Percentiles rank a stretch among this genome's conserved stretches.
Evolutionary conservation across 2,888 invertebrate genomes (phyloP).

Genomic region (Drosophila kanekoi): DNA sequence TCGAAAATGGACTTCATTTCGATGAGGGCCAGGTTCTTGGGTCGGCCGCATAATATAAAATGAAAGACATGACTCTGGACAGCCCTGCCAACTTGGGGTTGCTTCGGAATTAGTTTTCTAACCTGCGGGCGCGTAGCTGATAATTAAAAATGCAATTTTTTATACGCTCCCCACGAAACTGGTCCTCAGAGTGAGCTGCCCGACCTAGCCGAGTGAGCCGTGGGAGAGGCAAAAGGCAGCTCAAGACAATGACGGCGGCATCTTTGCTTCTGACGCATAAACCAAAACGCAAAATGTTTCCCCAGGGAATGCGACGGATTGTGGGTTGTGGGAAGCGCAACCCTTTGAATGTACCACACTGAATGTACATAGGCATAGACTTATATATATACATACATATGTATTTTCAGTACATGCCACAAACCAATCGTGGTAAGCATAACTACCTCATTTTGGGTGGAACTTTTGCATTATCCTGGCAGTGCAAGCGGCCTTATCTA

Average conservation of each 20-base stretch:
- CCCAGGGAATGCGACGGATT: slow-evolving; percentile 62
- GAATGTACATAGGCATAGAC: neutral
- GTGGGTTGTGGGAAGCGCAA: slow-evolving; percentile 50
- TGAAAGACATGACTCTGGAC: slow-evolving; percentile 37
- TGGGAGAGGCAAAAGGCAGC: slow-evolving; percentile 17
- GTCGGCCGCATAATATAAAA: slow-evolving; percentile 41
- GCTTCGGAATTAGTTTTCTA: slow-evolving; percentile 77
- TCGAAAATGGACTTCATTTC: neutral
- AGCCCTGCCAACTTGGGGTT: slow-evolving; percentile 53
- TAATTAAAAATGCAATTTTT: slow-evolving; percentile 81
- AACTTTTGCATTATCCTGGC: slow-evolving; percentile 63
- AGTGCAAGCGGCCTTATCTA: slow-evolving; percentile 59
- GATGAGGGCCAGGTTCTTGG: neutral
- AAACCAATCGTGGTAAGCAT: slow-evolving; percentile 54
- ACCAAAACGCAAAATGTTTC: slow-evolving; percentile 79
- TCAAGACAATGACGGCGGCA: slow-evolving; percentile 76
- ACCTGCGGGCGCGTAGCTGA: slow-evolving; percentile 73
- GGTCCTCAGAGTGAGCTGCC: neutral
- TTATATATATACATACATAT: neutral
- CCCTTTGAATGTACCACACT: slow-evolving; percentile 60
- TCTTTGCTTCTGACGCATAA: slow-evolving; percentile 75
- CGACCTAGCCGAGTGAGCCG: slow-evolving; percentile 3
- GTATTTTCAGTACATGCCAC: slow-evolving; percentile 19
- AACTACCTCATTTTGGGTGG: slow-evolving; percentile 60
- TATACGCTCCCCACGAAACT: slow-evolving; percentile 41